Percentiles rank a stretch among this genome's conserved stretches.
Conservation (phyloP, 1,140 invertebrate genomes). For the Cecropterus lyciades region DNA sequence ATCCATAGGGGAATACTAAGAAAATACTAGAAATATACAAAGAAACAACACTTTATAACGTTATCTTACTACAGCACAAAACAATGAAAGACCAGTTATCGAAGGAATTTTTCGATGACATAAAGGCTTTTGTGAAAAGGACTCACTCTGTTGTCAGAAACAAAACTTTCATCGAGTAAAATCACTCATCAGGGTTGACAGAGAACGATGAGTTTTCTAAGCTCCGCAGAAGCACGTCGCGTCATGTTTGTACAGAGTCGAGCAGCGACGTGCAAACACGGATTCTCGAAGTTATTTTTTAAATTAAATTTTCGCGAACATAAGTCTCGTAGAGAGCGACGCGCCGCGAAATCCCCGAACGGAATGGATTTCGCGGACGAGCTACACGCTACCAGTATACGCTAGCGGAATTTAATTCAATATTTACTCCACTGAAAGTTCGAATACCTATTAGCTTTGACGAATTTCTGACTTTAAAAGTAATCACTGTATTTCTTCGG, state of each 20-base stretch:
- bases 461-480: background rate
- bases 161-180: conserved; percentile 15
- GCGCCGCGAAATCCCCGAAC: conserved; percentile 32
- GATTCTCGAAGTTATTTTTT: conserved; percentile 45
- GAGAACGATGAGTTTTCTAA: conserved; percentile 8
- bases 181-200: conserved; percentile 12
- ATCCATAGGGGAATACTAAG: too few species aligned
- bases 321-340: conserved; percentile 40
- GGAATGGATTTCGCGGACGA: conserved; percentile 37
- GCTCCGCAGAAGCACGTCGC: background rate
- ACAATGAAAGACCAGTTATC: background rate
- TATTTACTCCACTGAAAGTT: conserved; percentile 16
- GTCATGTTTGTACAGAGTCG: conserved; percentile 21
- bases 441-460: conserved; percentile 13
- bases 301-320: conserved; percentile 54
- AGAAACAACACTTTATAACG: too few species aligned
- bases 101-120: background rate
- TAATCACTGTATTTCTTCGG: too few species aligned
- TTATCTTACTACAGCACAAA: background rate
- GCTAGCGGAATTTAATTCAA: conserved; percentile 42
- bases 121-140: background rate
- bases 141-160: conserved; percentile 14
- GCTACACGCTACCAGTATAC: conserved; percentile 29
- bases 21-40: too few species aligned
- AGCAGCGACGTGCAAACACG: conserved; percentile 17